A percentile compares a stretch with the other conserved stretches of the same genome.
Evolutionary conservation across 30 jellyfish, hydroid and myxozoan genomes (phyloP).

Genomic region (Catostylus mosaicus): DNA sequence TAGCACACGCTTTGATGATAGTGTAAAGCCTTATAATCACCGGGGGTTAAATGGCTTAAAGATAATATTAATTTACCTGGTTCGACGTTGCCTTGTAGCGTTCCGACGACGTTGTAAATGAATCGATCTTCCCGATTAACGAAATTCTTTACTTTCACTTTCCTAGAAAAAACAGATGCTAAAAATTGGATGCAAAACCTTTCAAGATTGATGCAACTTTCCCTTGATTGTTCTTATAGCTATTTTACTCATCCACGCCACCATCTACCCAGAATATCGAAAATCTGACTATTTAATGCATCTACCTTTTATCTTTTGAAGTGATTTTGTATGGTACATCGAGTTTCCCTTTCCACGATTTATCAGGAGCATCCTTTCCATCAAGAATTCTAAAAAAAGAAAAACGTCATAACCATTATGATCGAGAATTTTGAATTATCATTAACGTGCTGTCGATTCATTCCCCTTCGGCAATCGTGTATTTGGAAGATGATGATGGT

Average conservation of each 20-base stretch:
- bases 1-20: no score
- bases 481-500: no score
- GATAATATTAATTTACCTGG: slow-evolving; percentile 60
- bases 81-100: slow-evolving; percentile 75
- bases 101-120: slow-evolving; percentile 86
- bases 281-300: not conserved
- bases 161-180: slow-evolving; percentile 40
- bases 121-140: slow-evolving; percentile 80
- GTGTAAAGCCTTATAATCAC: not conserved
- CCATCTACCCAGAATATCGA: not conserved
- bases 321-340: slow-evolving; percentile 67
- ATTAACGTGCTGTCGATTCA: no score
- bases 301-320: slow-evolving; percentile 66
- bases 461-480: no score
- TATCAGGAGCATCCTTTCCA: slow-evolving; percentile 72
- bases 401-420: no score
- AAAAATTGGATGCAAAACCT: no score
- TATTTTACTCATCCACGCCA: not conserved
- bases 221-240: no score
- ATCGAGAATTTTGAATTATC: no score
- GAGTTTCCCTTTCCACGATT: slow-evolving; percentile 78
- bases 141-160: slow-evolving; percentile 55
- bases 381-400: slow-evolving; percentile 55
- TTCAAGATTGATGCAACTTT: no score
- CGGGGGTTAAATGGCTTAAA: not conserved